Evolutionary conservation across 2,888 invertebrate genomes (phyloP).

Genomic region (Sycophila texana): DNA sequence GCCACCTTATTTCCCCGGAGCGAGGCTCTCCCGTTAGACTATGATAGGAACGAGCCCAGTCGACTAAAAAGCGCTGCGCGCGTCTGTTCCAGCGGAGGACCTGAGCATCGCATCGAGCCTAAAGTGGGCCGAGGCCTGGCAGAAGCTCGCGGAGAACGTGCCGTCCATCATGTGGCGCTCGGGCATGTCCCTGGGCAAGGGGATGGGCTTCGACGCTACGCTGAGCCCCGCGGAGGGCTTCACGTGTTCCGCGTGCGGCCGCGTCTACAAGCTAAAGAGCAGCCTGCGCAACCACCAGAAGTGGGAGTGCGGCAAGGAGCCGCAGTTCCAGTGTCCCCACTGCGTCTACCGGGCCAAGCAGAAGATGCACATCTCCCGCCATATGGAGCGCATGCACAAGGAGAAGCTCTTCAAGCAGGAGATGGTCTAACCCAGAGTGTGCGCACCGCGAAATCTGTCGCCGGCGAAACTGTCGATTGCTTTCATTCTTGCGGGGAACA

Average conservation of each 20-base stretch:
- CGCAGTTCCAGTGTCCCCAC: constrained; percentile 71
- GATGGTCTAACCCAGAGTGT: constrained; percentile 46
- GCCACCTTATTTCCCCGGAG: too few species aligned
- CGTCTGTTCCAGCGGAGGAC: constrained; percentile 80
- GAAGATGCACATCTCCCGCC: constrained; percentile 68
- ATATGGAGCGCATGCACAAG: constrained; percentile 71
- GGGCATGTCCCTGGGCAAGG: constrained; percentile 67
- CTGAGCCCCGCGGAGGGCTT: constrained; percentile 73
- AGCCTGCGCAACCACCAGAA: constrained; percentile 71
- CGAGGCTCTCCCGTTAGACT: too few species aligned
- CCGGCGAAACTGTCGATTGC: not conserved
- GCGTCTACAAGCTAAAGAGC: constrained; percentile 76
- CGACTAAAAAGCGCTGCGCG: not conserved
- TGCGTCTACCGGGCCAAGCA: constrained; percentile 67
- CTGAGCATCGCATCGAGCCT: constrained; percentile 84
- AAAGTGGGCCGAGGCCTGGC: constrained; percentile 83
- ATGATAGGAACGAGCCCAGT: too few species aligned
- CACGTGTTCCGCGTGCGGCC: constrained; percentile 86
- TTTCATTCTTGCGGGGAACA: not conserved
- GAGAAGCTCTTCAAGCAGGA: constrained; percentile 62
- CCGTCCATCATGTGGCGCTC: constrained; percentile 73
- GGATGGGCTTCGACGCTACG: constrained; percentile 55
- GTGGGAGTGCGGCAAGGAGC: constrained; percentile 74
- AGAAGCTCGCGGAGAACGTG: constrained; percentile 64
- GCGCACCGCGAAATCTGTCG: not conserved